Conservation (phyloP, 2,797 vertebrate species). For the Tenualosa thibaudeaui region DNA sequence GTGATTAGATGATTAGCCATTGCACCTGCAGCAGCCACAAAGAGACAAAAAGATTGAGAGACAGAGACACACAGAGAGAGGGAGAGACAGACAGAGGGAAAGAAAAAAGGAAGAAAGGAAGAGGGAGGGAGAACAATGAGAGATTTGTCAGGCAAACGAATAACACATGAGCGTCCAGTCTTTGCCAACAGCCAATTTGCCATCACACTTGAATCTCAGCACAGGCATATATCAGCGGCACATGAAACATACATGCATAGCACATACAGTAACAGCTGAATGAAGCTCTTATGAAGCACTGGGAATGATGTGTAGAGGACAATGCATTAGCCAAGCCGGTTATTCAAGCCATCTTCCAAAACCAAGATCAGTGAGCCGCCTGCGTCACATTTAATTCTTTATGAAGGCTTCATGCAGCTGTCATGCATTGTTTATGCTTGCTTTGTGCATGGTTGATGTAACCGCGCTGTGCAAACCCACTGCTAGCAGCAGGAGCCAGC, state of each 20-base stretch:
- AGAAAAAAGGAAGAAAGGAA: conserved; percentile 42
- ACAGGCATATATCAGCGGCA: conserved; percentile 12
- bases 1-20: conserved; percentile 99
- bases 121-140: conserved; percentile 18
- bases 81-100: conserved; percentile 35
- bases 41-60: conserved; percentile 65
- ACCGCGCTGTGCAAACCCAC: not conserved
- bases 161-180: not conserved
- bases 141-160: not conserved
- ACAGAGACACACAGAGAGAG: conserved; percentile 42
- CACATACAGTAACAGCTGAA: not conserved
- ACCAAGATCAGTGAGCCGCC: not conserved
- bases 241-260: conserved; percentile 16
- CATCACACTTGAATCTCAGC: not conserved
- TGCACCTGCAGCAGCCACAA: conserved; percentile 96
- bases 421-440: conserved; percentile 23
- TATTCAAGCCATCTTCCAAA: not conserved
- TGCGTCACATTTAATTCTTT: conserved; percentile 3
- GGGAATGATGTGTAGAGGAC: not conserved
- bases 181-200: conserved; percentile 21
- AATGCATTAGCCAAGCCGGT: conserved; percentile 5
- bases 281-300: conserved; percentile 19
- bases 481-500: not conserved
- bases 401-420: conserved; percentile 18
- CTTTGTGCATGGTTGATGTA: conserved; percentile 24